Evolutionary conservation across 2,113 vertebrate species (phyloP).

Genomic region (Phoenicopterus ruber): DNA sequence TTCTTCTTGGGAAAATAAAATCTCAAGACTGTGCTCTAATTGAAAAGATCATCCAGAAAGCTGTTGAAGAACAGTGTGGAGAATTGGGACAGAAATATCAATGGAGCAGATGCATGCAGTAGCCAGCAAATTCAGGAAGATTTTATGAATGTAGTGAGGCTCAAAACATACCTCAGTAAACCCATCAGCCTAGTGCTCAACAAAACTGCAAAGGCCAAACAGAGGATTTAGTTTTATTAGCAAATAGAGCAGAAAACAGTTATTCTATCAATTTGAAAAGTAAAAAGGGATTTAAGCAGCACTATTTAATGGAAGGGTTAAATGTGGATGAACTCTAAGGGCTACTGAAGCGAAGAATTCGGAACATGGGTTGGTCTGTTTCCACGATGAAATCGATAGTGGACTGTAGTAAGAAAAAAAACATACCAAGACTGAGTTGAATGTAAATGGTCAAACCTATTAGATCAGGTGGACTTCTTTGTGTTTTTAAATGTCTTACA

Average conservation of each 20-base stretch:
- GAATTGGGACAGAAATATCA: not conserved
- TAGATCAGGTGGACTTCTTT: not conserved
- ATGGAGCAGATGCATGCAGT: not conserved
- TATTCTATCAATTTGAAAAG: not conserved
- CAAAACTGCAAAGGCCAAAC: not conserved
- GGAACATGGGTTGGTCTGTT: not conserved
- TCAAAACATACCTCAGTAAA: not conserved
- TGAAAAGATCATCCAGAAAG: slow-evolving; percentile 36
- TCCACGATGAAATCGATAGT: not conserved
- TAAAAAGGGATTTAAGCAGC: not conserved
- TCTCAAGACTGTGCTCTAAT: slow-evolving; percentile 37
- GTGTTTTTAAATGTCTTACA: not conserved
- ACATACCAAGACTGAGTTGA: not conserved
- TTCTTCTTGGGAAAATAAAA: slow-evolving; percentile 53
- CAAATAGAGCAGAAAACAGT: not conserved
- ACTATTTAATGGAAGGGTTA: not conserved
- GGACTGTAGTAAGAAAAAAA: not conserved
- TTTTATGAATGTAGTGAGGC: not conserved
- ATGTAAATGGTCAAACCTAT: not conserved
- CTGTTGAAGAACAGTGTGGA: not conserved
- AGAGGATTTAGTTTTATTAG: not conserved
- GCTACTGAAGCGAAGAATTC: not conserved
- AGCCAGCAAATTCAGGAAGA: not conserved
- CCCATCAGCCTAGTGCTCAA: not conserved
- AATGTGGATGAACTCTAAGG: not conserved